A percentile compares a stretch with the other conserved stretches of the same genome.
Evolutionary conservation across 1,140 invertebrate species (phyloP).

Genomic region (Halesus radiatus): DNA sequence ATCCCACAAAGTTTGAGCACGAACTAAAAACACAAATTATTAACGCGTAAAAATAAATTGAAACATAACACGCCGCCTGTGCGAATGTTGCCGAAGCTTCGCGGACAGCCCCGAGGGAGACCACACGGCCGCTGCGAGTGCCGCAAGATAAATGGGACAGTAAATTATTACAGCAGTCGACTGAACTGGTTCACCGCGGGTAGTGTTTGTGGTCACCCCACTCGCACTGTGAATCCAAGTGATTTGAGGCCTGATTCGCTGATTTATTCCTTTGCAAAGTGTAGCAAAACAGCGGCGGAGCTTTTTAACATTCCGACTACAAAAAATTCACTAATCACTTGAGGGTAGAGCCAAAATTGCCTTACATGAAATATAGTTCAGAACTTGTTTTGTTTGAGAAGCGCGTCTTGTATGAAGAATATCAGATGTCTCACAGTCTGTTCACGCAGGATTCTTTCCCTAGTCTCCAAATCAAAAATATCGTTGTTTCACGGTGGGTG

Average conservation of each 20-base stretch:
- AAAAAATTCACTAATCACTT: too few relatives aligned
- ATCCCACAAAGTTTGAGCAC: not conserved
- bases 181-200: slow-evolving; percentile 2
- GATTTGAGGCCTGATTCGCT: not conserved
- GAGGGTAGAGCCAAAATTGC: too few relatives aligned
- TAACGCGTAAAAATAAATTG: slow-evolving; percentile 10
- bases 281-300: too few relatives aligned
- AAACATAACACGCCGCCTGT: slow-evolving; percentile 9
- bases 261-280: not conserved
- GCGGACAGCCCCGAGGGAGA: slow-evolving; percentile 27
- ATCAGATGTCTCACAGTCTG: too few relatives aligned
- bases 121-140: slow-evolving; percentile 49
- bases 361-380: too few relatives aligned
- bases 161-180: slow-evolving; percentile 51
- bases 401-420: too few relatives aligned
- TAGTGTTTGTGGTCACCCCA: slow-evolving; percentile 34
- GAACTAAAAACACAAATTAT: not conserved
- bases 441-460: too few relatives aligned
- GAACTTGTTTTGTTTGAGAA: too few relatives aligned
- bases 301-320: too few relatives aligned
- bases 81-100: not conserved
- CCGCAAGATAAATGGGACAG: slow-evolving; percentile 55
- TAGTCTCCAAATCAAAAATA: too few relatives aligned
- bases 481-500: too few relatives aligned
- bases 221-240: not conserved